Evolutionary conservation across 2,113 vertebrate species (phyloP), one percentile per base, ranked within the genome.

Genomic region (Dicentrarchus labrax): DNA sequence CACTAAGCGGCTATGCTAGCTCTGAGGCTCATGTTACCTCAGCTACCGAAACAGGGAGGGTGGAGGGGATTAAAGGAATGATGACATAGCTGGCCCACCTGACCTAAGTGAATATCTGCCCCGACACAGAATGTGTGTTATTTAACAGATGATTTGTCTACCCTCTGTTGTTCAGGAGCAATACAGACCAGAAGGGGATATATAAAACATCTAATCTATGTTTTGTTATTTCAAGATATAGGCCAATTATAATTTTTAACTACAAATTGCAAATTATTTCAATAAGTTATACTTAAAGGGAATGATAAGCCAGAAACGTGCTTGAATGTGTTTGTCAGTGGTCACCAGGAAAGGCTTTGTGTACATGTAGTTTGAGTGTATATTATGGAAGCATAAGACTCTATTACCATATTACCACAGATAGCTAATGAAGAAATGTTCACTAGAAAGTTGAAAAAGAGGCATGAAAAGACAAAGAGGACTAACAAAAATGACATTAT

Each of bases 21-120:
- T 60, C 61, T 53, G 21, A 66, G 67, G 66, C 56, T 89, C 74
- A 67, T 50, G 64, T 91, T 87, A 91, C 92, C 79, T 89, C 78
- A 80, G 67, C 53, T 68, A 80, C 69, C 77, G 57, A 80, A 72
- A 80, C 75, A 78, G 80, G 74, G 62, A 66, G n/a, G 47, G 5
- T 38, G 5, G 10, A 24, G 30, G 54, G 30, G 22, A n/a, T n/a
- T 66, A 53, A 83, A 80, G 57, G 30, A 72, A 76, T n/a, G 84
- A 87, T 75, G 83, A 79, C 67, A 72, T 50, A 30, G 57, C 24
- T 56, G 50, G 48, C 67, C 24, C 78, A 86, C 65, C 69, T 84
- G 68, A 88, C 65, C 19, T 17, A 41, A 39, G 62, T 47, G 69
- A 61, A 21, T 2, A 47, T 72, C 71, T 76, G 22, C 43, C 21